These are phyloP conservation scores for Eublepharis macularius DNA, from an alignment of 2,113 vertebrate genomes.

Conservation along the genomic window DNA sequence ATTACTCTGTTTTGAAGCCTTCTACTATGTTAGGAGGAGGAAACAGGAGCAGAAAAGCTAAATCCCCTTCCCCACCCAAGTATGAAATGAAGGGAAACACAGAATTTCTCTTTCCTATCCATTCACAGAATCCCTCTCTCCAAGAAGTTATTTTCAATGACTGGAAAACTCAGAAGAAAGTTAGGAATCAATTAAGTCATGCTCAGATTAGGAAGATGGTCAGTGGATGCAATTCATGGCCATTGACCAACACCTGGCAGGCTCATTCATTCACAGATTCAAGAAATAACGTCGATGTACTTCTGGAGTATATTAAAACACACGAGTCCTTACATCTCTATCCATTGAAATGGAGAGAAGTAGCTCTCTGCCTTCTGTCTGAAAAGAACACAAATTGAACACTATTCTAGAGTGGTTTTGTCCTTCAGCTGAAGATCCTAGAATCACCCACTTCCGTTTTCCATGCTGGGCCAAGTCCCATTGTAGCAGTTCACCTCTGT, in stretches of 20 bases:
- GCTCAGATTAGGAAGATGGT: no score
- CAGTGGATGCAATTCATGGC: background rate
- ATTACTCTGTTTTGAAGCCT: no score
- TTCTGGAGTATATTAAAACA: slow-evolving; percentile 3
- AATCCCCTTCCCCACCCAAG: no score
- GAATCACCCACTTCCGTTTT: slow-evolving; percentile 86
- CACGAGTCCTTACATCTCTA: slow-evolving; percentile 81
- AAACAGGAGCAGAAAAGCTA: no score
- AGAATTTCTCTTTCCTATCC: background rate
- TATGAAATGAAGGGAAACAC: no score
- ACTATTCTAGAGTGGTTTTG: slow-evolving; percentile 93
- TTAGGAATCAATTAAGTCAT: no score
- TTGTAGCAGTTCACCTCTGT: slow-evolving; percentile 88
- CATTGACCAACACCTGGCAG: background rate
- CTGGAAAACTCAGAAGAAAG: background rate
- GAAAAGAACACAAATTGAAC: slow-evolving; percentile 87
- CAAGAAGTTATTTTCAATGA: no score
- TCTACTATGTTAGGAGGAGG: no score
- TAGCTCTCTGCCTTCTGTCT: slow-evolving; percentile 75
- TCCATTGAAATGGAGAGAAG: slow-evolving; percentile 97
- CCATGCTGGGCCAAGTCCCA: slow-evolving; percentile 88
- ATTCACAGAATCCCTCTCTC: no score
- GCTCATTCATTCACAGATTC: background rate
- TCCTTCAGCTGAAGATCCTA: slow-evolving; percentile 83
- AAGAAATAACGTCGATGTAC: background rate